Evolutionary conservation across 2,113 vertebrate species (phyloP).

Genomic region (Hemiprocne comata): DNA sequence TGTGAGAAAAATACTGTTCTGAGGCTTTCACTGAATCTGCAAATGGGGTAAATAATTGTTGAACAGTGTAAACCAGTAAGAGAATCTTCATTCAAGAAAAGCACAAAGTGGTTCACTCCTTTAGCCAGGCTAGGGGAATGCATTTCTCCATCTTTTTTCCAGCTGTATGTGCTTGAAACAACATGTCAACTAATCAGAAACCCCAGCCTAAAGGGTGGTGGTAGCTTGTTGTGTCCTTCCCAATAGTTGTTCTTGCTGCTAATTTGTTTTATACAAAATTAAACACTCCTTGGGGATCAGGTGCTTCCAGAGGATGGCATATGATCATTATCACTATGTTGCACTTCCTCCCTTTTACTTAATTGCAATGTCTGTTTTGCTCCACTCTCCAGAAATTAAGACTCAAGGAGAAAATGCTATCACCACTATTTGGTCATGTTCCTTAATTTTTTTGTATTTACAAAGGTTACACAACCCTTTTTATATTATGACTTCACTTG

Average conservation of each 20-base stretch:
- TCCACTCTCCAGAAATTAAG: not conserved
- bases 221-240: not conserved
- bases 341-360: not conserved
- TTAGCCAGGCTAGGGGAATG: not conserved
- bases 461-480: no score
- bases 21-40: not conserved
- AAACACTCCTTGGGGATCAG: not conserved
- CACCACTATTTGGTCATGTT: no score
- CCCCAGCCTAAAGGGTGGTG: not conserved
- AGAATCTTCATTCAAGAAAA: not conserved
- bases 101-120: not conserved
- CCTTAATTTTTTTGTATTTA: no score
- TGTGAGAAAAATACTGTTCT: not conserved
- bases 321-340: accelerated
- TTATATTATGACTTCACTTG: not conserved
- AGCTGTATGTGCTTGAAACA: not conserved
- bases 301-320: not conserved
- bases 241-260: not conserved
- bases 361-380: not conserved
- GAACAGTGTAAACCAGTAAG: not conserved
- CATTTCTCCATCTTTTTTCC: not conserved
- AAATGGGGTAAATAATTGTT: not conserved
- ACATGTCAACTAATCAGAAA: not conserved
- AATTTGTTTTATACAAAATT: not conserved
- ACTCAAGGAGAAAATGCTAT: not conserved